These are phyloP conservation scores for Discoglossus pictus DNA, from an alignment of 2,797 vertebrate species.

Conservation along the genomic window DNA sequence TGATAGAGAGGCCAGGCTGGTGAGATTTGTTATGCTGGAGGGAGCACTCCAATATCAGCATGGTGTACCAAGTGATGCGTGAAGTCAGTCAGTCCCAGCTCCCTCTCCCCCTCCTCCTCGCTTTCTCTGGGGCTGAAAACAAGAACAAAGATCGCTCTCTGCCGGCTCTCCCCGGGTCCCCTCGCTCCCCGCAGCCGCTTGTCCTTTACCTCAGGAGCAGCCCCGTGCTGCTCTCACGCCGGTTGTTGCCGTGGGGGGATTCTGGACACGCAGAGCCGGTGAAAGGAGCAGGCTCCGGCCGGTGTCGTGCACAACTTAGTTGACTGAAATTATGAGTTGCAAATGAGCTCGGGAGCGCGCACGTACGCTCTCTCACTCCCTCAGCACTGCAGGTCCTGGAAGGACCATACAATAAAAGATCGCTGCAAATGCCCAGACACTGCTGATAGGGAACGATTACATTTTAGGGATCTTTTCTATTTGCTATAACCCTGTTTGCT, in stretches of 20 bases:
- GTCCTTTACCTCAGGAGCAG: conserved; percentile 76
- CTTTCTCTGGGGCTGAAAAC: conserved; percentile 54
- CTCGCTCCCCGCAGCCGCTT: conserved; percentile 63
- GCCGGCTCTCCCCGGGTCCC: conserved; percentile 3
- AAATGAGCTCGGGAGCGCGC: no score
- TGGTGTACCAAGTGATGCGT: conserved; percentile 79
- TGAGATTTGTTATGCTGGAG: conserved; percentile 66
- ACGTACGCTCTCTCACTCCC: no score
- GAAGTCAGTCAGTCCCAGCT: conserved; percentile 71
- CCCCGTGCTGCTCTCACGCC: conserved; percentile 74
- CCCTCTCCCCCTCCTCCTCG: conserved; percentile 47
- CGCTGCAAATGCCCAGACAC: no score
- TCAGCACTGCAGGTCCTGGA: no score
- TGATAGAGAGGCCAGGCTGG: conserved; percentile 45
- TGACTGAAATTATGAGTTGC: no score
- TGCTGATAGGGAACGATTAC: no score
- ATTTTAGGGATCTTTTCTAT: no score
- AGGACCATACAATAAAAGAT: no score
- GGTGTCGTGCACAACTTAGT: no score
- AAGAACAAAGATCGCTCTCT: conserved; percentile 45
- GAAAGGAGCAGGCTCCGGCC: conserved; percentile 66
- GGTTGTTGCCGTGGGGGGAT: conserved; percentile 67
- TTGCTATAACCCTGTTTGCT: no score
- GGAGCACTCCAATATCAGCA: conserved; percentile 68
- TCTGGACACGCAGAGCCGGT: conserved; percentile 64